Percentiles rank a stretch among this genome's conserved stretches.
phyloP scores from a whole-genome alignment of 2,888 invertebrate species.

The Eledona agricola region DNA sequence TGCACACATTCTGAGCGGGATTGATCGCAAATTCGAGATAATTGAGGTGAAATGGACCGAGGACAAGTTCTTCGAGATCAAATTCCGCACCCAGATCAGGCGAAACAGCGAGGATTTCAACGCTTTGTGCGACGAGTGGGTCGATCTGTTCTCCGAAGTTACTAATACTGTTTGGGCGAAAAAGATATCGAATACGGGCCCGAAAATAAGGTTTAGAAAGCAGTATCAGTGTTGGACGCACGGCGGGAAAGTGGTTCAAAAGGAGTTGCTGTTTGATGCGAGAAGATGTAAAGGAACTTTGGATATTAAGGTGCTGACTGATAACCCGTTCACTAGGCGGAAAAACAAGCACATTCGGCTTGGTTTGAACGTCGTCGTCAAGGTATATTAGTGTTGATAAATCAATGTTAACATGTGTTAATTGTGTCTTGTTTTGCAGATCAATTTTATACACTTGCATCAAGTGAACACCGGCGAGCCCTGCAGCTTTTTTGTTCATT shows the following conservation, averaged over 20 bases:
- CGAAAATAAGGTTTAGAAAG: slow-evolving; percentile 61
- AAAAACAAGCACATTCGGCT: slow-evolving; percentile 59
- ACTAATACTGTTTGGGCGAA: slow-evolving; percentile 61
- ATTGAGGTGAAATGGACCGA: slow-evolving; percentile 57
- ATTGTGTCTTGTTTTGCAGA: slow-evolving; percentile 50
- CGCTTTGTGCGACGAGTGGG: slow-evolving; percentile 60
- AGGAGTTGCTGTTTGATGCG: slow-evolving; percentile 60
- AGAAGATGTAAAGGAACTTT: slow-evolving; percentile 59
- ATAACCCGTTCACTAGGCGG: slow-evolving; percentile 57
- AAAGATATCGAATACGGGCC: slow-evolving; percentile 62
- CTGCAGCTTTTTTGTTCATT: slow-evolving; percentile 58
- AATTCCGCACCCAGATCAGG: slow-evolving; percentile 59
- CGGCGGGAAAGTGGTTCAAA: slow-evolving; percentile 56
- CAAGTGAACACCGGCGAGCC: slow-evolving; percentile 50
- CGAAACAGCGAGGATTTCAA: slow-evolving; percentile 59
- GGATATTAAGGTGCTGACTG: slow-evolving; percentile 60
- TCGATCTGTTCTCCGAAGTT: slow-evolving; percentile 59
- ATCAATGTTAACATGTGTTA: background rate
- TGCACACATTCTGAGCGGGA: slow-evolving; percentile 53
- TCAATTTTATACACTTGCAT: slow-evolving; percentile 60
- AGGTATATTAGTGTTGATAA: slow-evolving; percentile 47
- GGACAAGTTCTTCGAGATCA: slow-evolving; percentile 57
- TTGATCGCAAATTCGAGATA: slow-evolving; percentile 59
- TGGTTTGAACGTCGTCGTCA: slow-evolving; percentile 60
- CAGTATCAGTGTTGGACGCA: slow-evolving; percentile 62